Evolutionary conservation across 2,888 invertebrate species (phyloP).

Genomic region (Ernsta delagoae): DNA sequence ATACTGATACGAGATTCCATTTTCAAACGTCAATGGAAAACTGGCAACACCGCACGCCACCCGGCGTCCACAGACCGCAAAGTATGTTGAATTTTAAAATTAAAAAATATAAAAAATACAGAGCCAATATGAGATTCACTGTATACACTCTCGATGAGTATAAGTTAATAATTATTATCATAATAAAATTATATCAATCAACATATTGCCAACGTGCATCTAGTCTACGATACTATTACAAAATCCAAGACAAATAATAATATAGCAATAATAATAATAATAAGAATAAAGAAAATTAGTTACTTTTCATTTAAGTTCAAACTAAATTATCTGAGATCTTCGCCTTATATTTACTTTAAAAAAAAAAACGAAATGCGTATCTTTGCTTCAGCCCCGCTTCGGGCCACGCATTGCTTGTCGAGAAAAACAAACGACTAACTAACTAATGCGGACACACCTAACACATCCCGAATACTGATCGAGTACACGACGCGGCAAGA

Average conservation of each 20-base stretch:
- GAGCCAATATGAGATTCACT: constrained; percentile 54
- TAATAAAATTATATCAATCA: constrained; percentile 32
- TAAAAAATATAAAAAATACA: constrained; percentile 44
- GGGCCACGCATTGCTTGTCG: constrained; percentile 62
- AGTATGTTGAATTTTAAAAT: constrained; percentile 36
- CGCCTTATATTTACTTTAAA: constrained; percentile 65
- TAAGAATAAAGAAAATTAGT: constrained; percentile 47
- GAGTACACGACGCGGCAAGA: constrained; percentile 58
- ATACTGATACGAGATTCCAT: constrained; percentile 50
- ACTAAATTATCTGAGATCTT: constrained; percentile 83
- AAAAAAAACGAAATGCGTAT: constrained; percentile 74
- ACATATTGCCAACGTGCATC: constrained; percentile 72
- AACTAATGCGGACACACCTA: constrained; percentile 28
- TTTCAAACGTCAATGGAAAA: constrained; percentile 32
- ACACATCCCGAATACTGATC: constrained; percentile 46
- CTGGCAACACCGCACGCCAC: constrained; percentile 44
- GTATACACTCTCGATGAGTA: constrained; percentile 46
- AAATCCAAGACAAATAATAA: constrained; percentile 60
- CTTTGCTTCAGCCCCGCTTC: constrained; percentile 67
- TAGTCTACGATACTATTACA: constrained; percentile 48
- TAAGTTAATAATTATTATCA: constrained; percentile 45
- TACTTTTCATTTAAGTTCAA: constrained; percentile 48
- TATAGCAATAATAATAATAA: constrained; percentile 36
- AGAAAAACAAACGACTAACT: constrained; percentile 44
- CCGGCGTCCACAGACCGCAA: constrained; percentile 44